Percentiles rank a stretch among this genome's conserved stretches.
Evolutionary conservation across 2,113 vertebrate genomes (phyloP).

Genomic region (Etheostoma spectabile): DNA sequence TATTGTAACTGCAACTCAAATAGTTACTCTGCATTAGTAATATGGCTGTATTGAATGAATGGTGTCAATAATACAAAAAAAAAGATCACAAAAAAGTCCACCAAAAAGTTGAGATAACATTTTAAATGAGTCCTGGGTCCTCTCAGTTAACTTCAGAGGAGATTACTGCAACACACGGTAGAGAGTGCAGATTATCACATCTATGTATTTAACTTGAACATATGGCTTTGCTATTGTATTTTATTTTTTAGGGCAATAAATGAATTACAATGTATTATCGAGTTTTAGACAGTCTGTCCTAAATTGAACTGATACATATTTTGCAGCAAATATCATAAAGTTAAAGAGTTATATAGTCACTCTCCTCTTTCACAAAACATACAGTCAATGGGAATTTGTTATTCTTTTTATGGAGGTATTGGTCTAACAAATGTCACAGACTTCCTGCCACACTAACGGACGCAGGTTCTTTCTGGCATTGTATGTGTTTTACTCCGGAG

Average conservation of each 20-base stretch:
- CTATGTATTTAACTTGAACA: background rate
- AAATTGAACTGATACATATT: too few species aligned
- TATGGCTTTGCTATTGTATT: background rate
- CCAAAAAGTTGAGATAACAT: background rate
- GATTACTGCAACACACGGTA: background rate
- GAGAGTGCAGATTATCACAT: background rate
- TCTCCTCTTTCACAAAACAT: background rate
- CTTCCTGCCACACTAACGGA: background rate
- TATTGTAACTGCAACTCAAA: too few species aligned
- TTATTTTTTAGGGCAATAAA: too few species aligned
- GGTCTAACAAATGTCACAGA: background rate
- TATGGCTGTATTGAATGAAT: too few species aligned
- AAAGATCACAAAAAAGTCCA: background rate
- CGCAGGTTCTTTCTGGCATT: background rate
- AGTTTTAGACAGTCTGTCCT: too few species aligned
- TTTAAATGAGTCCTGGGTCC: background rate
- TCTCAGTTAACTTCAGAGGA: background rate
- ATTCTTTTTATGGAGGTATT: background rate
- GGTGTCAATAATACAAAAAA: too few species aligned
- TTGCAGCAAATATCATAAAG: too few species aligned
- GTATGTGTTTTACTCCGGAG: background rate
- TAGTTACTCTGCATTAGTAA: too few species aligned
- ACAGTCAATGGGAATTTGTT: background rate
- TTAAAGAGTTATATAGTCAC: background rate
- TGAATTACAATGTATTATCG: too few species aligned